These are phyloP conservation scores for Microchrysa polita DNA, from an alignment of 2,888 invertebrate species.

Conservation along the genomic window DNA sequence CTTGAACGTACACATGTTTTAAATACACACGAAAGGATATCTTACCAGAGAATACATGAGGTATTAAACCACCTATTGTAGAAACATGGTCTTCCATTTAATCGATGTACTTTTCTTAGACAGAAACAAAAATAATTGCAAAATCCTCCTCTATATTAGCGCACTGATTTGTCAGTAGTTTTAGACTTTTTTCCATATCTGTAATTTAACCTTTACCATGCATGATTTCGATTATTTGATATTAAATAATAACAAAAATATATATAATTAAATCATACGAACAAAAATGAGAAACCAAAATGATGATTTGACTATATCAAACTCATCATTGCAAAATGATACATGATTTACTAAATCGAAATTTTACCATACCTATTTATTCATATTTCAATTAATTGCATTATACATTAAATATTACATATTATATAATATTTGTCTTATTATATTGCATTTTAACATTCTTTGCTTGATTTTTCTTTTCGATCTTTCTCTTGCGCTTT, in stretches of 20 bases:
- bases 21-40: no score
- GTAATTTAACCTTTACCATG: background rate
- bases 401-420: slow-evolving; percentile 31
- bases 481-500: slow-evolving; percentile 52
- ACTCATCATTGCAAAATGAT: slow-evolving; percentile 12
- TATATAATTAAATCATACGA: no score
- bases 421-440: slow-evolving; percentile 27
- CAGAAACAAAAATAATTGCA: slow-evolving; percentile 36
- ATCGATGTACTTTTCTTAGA: background rate
- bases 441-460: slow-evolving; percentile 50
- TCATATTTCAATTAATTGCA: slow-evolving; percentile 29
- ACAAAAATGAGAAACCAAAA: slow-evolving; percentile 10
- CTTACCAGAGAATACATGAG: no score
- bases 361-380: background rate
- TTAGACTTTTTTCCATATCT: background rate
- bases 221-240: slow-evolving; percentile 20
- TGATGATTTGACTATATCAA: background rate
- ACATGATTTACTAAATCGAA: background rate
- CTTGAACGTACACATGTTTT: no score
- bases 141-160: slow-evolving; percentile 33
- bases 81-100: no score
- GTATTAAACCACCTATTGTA: no score
- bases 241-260: slow-evolving; percentile 5
- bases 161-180: slow-evolving; percentile 31
- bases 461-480: slow-evolving; percentile 53